These are phyloP conservation scores for Lathronympha strigana DNA, from an alignment of 2,888 invertebrate species.

Conservation along the genomic window DNA sequence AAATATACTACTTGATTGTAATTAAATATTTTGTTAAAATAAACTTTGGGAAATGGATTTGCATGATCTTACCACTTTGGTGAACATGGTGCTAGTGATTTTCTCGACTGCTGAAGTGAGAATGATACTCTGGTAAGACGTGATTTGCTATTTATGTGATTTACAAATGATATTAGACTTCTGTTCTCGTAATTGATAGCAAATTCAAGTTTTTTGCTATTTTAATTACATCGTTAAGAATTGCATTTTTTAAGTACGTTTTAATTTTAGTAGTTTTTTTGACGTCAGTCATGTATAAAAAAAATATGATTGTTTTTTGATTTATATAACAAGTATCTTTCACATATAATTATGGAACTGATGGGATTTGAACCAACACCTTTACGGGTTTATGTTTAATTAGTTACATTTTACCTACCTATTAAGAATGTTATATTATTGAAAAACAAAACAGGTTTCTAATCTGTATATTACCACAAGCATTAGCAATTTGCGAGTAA, in stretches of 20 bases:
- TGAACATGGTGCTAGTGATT: conserved; percentile 17
- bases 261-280: neutral
- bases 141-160: conserved; percentile 6
- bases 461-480: neutral
- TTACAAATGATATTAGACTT: neutral
- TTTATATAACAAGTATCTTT: too few species aligned
- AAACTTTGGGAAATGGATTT: neutral
- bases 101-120: conserved; percentile 8
- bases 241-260: neutral
- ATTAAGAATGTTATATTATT: too few species aligned
- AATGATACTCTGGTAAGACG: neutral
- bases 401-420: too few species aligned
- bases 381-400: too few species aligned
- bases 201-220: conserved; percentile 3
- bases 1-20: too few species aligned
- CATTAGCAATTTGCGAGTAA: neutral
- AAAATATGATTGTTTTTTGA: too few species aligned
- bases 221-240: neutral
- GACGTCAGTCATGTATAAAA: too few species aligned
- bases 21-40: too few species aligned
- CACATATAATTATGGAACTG: too few species aligned
- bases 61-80: conserved; percentile 16
- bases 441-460: neutral
- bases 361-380: too few species aligned
- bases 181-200: neutral